These are phyloP conservation scores for Pocillopora grandis DNA, from an alignment of 92 coral and sea anemone genomes.

Conservation along the genomic window DNA sequence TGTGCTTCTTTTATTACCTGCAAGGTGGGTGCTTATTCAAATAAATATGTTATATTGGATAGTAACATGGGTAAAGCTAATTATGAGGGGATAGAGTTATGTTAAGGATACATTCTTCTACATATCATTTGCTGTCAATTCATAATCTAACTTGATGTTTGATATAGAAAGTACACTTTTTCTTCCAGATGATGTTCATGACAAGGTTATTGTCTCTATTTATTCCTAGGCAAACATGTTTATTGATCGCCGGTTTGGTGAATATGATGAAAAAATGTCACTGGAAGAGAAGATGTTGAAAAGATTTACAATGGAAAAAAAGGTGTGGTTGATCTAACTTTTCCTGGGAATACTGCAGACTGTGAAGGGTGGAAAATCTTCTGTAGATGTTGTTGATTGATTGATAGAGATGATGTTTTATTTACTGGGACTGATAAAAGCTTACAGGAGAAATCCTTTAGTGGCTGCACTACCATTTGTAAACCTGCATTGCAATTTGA, in stretches of 20 bases:
- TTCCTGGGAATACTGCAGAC: not conserved
- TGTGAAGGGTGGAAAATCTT: no score
- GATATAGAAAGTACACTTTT: not conserved
- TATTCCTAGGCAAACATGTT: slow-evolving; percentile 75
- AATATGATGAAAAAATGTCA: slow-evolving; percentile 87
- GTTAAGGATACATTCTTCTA: no score
- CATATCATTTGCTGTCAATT: not conserved
- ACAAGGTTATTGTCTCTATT: not conserved
- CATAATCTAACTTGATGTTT: not conserved
- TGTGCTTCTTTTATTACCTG: no score
- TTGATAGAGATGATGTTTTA: no score
- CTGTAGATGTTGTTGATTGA: no score
- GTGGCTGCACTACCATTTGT: no score
- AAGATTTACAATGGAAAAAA: slow-evolving; percentile 95
- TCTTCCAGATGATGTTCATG: not conserved
- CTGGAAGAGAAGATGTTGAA: slow-evolving; percentile 92
- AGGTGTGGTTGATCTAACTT: slow-evolving; percentile 51
- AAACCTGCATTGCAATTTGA: no score
- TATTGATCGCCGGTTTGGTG: slow-evolving; percentile 96
- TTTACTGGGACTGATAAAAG: no score
- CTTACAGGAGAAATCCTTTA: no score
- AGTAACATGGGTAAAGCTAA: no score
- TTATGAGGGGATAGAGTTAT: no score
- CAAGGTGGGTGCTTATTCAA: no score
- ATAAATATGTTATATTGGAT: not conserved